Evolutionary conservation across 2,888 invertebrate genomes (phyloP).

Genomic region (Sympetrum striolatum): DNA sequence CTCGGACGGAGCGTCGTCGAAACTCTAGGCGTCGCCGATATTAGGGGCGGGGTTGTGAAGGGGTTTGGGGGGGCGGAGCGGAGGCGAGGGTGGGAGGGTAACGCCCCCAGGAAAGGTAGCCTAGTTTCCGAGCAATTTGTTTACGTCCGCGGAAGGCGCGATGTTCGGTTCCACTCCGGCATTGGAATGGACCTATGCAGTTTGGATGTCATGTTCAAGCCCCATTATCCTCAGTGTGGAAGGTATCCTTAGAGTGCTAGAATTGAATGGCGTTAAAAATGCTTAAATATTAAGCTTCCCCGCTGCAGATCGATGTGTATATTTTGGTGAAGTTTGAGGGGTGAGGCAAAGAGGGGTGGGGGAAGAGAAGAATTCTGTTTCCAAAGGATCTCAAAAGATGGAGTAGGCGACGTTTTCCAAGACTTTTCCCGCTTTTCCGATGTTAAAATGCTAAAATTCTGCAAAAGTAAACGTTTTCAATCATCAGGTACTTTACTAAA

Average conservation of each 20-base stretch:
- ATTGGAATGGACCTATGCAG: not conserved
- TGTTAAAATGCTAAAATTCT: not conserved
- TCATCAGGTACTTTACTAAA: not conserved
- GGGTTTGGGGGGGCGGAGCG: not conserved
- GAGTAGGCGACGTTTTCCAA: not conserved
- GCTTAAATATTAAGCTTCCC: too few species aligned
- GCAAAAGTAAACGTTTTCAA: not conserved
- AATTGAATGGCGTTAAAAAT: not conserved
- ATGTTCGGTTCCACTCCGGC: not conserved
- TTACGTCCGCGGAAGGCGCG: not conserved
- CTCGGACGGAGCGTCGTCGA: slow-evolving; percentile 40
- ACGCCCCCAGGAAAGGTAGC: slow-evolving; percentile 24
- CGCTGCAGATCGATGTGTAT: not conserved
- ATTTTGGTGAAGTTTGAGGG: not conserved
- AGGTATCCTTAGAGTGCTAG: not conserved
- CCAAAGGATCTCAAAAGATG: slow-evolving; percentile 28
- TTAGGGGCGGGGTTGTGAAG: not conserved
- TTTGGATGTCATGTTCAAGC: too few species aligned
- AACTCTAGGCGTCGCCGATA: slow-evolving; percentile 4
- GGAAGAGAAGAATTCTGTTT: not conserved
- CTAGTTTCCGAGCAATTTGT: not conserved
- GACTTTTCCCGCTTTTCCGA: not conserved
- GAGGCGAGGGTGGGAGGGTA: not conserved
- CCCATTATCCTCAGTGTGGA: not conserved
- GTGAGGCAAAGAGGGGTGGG: not conserved